Conservation (phyloP, 1,140 invertebrate genomes). For the Liolophura sinensis region DNA sequence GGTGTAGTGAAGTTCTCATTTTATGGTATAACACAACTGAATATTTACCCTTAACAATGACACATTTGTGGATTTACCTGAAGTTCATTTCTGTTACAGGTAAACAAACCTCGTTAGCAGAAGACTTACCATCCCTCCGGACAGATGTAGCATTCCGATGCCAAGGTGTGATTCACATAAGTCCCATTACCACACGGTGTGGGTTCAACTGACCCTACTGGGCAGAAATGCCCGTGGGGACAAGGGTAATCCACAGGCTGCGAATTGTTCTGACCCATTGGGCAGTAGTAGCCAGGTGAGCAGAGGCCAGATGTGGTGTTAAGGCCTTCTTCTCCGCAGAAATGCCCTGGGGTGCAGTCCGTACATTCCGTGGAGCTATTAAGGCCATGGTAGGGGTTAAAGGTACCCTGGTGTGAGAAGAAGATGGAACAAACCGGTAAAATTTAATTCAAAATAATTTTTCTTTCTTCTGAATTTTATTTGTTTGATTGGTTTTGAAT, state of each 20-base stretch:
- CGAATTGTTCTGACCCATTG: slow-evolving; percentile 42
- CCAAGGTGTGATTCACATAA: slow-evolving; percentile 52
- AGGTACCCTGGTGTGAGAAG: slow-evolving; percentile 40
- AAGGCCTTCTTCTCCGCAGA: slow-evolving; percentile 39
- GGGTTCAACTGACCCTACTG: slow-evolving; percentile 37
- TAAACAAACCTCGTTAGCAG: not conserved
- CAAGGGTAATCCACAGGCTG: slow-evolving; percentile 37
- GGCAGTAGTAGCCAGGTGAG: slow-evolving; percentile 46
- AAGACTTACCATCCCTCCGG: slow-evolving; percentile 46
- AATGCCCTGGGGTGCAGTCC: slow-evolving; percentile 38
- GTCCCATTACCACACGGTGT: slow-evolving; percentile 49
- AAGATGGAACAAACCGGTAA: not conserved
- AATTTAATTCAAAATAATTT: too few species aligned
- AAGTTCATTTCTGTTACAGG: too few species aligned
- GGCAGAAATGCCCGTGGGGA: slow-evolving; percentile 43
- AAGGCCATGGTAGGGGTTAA: slow-evolving; percentile 43
- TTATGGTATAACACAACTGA: slow-evolving; percentile 1
- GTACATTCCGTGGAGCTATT: slow-evolving; percentile 33
- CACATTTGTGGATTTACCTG: too few species aligned
- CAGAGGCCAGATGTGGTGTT: slow-evolving; percentile 43
- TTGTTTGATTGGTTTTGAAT: too few species aligned
- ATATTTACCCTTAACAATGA: too few species aligned
- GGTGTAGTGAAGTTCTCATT: too few species aligned
- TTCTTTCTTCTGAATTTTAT: too few species aligned
- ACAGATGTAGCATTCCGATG: slow-evolving; percentile 42